Conservation (phyloP, 2,113 vertebrate genomes). For the Psephotus haematonotus region DNA sequence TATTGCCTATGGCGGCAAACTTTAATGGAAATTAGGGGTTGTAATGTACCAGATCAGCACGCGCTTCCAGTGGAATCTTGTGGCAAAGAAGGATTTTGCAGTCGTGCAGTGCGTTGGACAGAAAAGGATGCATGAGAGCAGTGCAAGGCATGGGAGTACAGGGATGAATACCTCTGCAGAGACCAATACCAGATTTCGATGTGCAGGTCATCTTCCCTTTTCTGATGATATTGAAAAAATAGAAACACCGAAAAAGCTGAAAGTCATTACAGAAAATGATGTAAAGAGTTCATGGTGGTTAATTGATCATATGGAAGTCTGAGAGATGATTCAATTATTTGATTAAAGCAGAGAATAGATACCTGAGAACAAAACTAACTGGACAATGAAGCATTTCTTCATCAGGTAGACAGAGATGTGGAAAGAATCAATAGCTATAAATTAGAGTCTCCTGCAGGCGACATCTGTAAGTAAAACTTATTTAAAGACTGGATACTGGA, state of each 20-base stretch:
- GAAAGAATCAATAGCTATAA: slow-evolving; percentile 19
- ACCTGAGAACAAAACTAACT: background rate
- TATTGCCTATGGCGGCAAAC: background rate
- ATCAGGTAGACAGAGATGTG: background rate
- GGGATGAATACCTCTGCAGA: background rate
- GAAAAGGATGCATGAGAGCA: background rate
- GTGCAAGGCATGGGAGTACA: background rate
- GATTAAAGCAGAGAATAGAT: slow-evolving; percentile 17
- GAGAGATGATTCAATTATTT: slow-evolving; percentile 33
- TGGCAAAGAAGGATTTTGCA: background rate
- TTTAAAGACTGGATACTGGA: background rate
- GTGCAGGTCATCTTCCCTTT: background rate
- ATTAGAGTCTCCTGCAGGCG: background rate
- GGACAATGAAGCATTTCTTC: slow-evolving; percentile 25
- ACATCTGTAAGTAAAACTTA: slow-evolving; percentile 1
- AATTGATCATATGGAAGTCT: background rate
- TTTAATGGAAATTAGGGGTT: background rate
- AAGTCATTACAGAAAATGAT: background rate
- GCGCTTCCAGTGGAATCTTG: background rate
- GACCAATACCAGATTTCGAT: background rate
- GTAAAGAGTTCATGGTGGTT: background rate
- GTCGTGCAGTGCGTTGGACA: background rate
- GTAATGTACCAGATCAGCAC: background rate
- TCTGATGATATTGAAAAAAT: background rate
- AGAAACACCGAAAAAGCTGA: background rate